Base-by-base conservation (phyloP, 1,140 invertebrate genomes). In the Cotesia typhae region DNA sequence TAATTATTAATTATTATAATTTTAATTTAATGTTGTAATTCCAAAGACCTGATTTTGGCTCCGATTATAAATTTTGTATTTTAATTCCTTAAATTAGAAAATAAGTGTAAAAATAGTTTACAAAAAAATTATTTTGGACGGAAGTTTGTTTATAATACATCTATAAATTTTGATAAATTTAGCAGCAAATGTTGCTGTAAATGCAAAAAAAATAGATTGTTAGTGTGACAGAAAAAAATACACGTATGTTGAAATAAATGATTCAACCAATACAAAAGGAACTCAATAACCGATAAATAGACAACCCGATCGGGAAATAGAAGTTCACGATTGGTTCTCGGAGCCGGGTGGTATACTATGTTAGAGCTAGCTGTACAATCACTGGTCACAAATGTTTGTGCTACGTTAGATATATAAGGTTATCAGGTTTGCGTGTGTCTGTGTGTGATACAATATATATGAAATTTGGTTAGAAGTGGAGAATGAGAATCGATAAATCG, bases 301-400 rank as follows among this genome's bases (percentile, higher is more conserved):
- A 69, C 51, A 69, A 73, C 74, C 67, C 68, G 78, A 82, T 83
- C 75, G 81, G 78, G 77, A 84, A 74, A 82, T 82, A 83, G 83
- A 81, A 84, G 83, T 84, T 83, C 81, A 75, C 81, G 83, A 84
- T 83, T 84, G 83, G 81, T 82, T 82, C 76, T 77, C 70, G 78
- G 81, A 83, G 77, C 79, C 76, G 83, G 83, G 72, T 75, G 75
- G 38, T 75, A 84, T 84, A 78, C 76, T 36, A 9, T 63, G 74
- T 59, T 82, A 82, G 83, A 84, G 81, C 81, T 83, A 73, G 53
- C 47, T 74, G 66, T 65, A 38, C 12, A 36, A 3, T 38, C 55
- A 41, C 41, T 10, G 52, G 12, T 51, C 61, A 64, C 41, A 51
- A 35, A 7, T 6, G 41, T 41, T 1, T 17, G 47, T 51, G 14